A percentile compares a stretch with the other conserved stretches of the same genome.
These are phyloP conservation scores for Rhegmatorhina hoffmannsi DNA, from an alignment of 2,113 vertebrate species.

Conservation along the genomic window DNA sequence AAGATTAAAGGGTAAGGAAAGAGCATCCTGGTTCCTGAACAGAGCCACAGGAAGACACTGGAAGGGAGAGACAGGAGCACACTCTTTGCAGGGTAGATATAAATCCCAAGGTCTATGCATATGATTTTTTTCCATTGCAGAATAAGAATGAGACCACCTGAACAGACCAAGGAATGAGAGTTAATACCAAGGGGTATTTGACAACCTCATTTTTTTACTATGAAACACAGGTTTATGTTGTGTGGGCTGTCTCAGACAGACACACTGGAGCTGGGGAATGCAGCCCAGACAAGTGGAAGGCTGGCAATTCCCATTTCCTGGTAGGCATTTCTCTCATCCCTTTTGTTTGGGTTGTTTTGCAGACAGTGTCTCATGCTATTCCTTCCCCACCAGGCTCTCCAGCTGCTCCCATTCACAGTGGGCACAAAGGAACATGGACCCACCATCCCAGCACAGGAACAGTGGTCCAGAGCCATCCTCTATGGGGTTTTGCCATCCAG, in stretches of 20 bases:
- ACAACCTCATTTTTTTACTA: background rate
- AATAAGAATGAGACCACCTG: background rate
- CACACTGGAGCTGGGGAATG: background rate
- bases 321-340: background rate
- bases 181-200: background rate
- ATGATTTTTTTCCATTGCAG: background rate
- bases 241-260: background rate
- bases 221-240: background rate
- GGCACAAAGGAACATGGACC: background rate
- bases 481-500: background rate
- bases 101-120: background rate
- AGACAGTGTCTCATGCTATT: background rate
- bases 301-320: background rate
- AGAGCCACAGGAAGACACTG: rapidly evolving
- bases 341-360: background rate
- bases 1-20: background rate
- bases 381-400: background rate
- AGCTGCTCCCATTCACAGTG: background rate
- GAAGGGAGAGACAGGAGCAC: background rate
- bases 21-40: background rate
- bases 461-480: background rate
- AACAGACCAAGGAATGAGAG: background rate
- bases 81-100: background rate
- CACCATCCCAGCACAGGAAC: no score
- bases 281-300: background rate